Percentiles rank a stretch among this genome's conserved stretches.
phyloP scores from a whole-genome alignment of 2,797 vertebrate species.

The Rhinella marina region DNA sequence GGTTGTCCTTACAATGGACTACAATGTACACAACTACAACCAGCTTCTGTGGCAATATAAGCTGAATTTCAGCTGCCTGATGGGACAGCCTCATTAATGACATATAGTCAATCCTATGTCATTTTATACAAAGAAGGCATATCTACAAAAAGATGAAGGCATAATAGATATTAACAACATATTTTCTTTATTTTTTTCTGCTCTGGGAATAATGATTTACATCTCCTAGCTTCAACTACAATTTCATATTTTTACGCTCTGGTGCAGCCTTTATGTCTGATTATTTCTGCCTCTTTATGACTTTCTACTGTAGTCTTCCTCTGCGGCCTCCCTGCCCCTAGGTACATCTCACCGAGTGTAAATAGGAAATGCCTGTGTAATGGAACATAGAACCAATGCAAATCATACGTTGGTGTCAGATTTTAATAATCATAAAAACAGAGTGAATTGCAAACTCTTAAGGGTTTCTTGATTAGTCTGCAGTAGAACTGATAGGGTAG shows the following conservation, averaged over 20 bases:
- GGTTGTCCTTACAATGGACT: background rate
- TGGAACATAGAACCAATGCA: constrained; percentile 25
- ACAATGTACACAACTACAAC: background rate
- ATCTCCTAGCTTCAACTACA: background rate
- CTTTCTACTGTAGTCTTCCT: constrained; percentile 25
- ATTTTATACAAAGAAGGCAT: background rate
- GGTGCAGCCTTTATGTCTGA: constrained; percentile 16
- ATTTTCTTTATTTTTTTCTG: background rate
- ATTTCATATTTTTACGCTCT: background rate
- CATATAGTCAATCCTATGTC: background rate
- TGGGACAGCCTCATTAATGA: background rate
- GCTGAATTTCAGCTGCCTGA: background rate
- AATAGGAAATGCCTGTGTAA: constrained; percentile 20
- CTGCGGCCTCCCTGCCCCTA: constrained; percentile 24
- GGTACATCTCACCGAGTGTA: constrained; percentile 29
- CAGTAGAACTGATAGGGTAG: background rate
- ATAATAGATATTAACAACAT: constrained; percentile 8
- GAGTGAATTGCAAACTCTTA: constrained; percentile 39
- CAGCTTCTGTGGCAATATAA: background rate
- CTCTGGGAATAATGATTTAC: constrained; percentile 16
- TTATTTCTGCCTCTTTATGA: constrained; percentile 19
- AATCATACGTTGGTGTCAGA: constrained; percentile 41
- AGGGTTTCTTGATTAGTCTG: constrained; percentile 39
- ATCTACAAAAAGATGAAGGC: background rate
- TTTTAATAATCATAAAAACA: constrained; percentile 53